These are phyloP conservation scores for Osmoderma eremita DNA, from an alignment of 2,888 invertebrate genomes.

Conservation along the genomic window DNA sequence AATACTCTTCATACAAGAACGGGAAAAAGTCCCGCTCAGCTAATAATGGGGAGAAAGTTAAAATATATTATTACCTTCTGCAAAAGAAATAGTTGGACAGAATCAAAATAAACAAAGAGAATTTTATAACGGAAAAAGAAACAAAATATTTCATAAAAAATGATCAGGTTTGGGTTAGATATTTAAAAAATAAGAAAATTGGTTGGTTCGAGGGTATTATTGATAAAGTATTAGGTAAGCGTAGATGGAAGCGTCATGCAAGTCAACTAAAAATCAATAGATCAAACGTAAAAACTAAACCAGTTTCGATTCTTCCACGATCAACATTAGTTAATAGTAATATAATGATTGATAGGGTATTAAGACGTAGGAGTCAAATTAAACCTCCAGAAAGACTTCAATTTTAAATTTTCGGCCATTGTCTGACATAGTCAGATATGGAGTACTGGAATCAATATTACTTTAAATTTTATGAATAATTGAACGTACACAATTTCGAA, in stretches of 20 bases:
- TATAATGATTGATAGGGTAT: not conserved
- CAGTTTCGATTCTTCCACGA: conserved; percentile 4
- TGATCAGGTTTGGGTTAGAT: not conserved
- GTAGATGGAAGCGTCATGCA: not conserved
- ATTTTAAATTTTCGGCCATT: no score
- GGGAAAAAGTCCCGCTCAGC: conserved; percentile 26
- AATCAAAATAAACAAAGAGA: not conserved
- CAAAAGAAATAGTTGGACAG: not conserved
- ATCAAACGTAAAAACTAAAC: not conserved
- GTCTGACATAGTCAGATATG: no score
- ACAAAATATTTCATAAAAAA: not conserved
- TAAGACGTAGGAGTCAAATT: not conserved
- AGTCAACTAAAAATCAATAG: not conserved
- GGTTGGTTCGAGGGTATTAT: not conserved
- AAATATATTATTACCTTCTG: conserved; percentile 29
- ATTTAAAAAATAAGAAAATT: conserved; percentile 5
- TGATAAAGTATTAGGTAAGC: conserved; percentile 6
- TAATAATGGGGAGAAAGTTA: conserved; percentile 33
- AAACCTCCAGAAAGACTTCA: no score
- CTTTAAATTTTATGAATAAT: no score
- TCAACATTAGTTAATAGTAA: conserved; percentile 9
- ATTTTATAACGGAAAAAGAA: conserved; percentile 6
- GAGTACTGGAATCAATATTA: no score
- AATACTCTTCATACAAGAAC: conserved; percentile 39
- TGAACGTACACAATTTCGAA: no score